A percentile compares a stretch with the other conserved stretches of the same genome.
Conservation (phyloP, 2,113 vertebrate species). For the Sinocyclocheilus maitianheensis region DNA sequence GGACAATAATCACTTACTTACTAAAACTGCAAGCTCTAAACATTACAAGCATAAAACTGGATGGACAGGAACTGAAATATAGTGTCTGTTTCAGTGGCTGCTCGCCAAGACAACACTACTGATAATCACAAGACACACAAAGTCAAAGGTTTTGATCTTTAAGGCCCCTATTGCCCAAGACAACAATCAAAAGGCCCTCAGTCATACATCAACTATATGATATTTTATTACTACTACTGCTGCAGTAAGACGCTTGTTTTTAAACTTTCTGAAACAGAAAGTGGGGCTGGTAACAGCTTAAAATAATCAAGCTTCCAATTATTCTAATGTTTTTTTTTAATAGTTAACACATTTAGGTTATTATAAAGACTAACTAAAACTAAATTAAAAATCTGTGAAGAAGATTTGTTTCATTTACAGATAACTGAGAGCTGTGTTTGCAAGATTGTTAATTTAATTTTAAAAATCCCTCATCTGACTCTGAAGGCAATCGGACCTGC, state of each 20-base stretch:
- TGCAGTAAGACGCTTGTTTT: not conserved
- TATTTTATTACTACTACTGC: not conserved
- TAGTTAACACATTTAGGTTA: too few species aligned
- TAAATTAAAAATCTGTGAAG: too few species aligned
- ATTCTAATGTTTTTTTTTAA: too few species aligned
- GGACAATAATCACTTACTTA: not conserved
- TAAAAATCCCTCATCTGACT: not conserved
- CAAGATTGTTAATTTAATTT: not conserved
- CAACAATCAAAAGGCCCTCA: not conserved
- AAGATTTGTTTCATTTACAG: not conserved
- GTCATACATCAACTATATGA: not conserved
- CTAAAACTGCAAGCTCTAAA: not conserved
- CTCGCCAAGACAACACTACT: not conserved
- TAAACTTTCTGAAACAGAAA: not conserved
- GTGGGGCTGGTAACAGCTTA: too few species aligned
- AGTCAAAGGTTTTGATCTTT: not conserved
- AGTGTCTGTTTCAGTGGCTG: not conserved
- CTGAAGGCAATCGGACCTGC: not conserved
- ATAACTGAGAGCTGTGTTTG: not conserved
- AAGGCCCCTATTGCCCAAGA: not conserved
- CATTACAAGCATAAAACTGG: not conserved
- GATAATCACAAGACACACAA: not conserved
- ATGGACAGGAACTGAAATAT: not conserved
- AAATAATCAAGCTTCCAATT: too few species aligned
- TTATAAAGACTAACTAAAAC: too few species aligned